A percentile compares a stretch with the other conserved stretches of the same genome.
These are phyloP conservation scores for Dryobotodes eremita DNA, from an alignment of 2,888 invertebrate genomes.

Conservation along the genomic window DNA sequence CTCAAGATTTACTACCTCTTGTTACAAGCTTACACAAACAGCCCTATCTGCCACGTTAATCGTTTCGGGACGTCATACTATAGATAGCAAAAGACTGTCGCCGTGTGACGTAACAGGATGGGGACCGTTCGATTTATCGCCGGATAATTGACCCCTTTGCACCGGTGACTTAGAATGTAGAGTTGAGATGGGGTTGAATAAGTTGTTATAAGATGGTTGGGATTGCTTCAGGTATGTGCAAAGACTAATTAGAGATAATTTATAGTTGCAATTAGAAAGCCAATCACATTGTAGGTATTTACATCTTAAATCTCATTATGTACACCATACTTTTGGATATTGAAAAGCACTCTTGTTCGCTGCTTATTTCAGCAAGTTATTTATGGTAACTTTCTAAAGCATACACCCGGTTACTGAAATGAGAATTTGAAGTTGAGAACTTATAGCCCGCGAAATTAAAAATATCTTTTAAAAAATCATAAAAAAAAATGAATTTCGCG, in stretches of 20 bases:
- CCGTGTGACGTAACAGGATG: conserved; percentile 47
- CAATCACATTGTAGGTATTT: not conserved
- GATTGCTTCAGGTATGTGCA: not conserved
- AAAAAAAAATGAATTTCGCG: too few relatives aligned
- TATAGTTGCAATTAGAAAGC: not conserved
- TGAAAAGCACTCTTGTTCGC: too few relatives aligned
- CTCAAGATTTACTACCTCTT: conserved; percentile 53
- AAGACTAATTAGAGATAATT: not conserved
- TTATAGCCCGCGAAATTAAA: too few relatives aligned
- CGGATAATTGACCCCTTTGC: conserved; percentile 60
- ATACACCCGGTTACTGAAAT: too few relatives aligned
- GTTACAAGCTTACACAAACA: conserved; percentile 51
- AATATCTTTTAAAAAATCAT: too few relatives aligned
- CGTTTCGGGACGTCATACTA: conserved; percentile 56
- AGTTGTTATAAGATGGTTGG: conserved; percentile 15
- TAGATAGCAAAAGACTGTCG: conserved; percentile 66
- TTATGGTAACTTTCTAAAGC: too few relatives aligned
- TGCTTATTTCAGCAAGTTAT: too few relatives aligned
- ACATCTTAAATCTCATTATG: not conserved
- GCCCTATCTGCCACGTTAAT: conserved; percentile 59
- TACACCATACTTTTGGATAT: not conserved
- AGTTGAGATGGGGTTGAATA: conserved; percentile 36
- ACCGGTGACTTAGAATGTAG: conserved; percentile 32
- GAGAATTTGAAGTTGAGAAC: too few relatives aligned
- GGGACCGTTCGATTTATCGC: conserved; percentile 60